Evolutionary conservation across 2,113 vertebrate genomes (phyloP), one percentile per base, ranked within the genome.

Genomic region (Pelusios castaneus): DNA sequence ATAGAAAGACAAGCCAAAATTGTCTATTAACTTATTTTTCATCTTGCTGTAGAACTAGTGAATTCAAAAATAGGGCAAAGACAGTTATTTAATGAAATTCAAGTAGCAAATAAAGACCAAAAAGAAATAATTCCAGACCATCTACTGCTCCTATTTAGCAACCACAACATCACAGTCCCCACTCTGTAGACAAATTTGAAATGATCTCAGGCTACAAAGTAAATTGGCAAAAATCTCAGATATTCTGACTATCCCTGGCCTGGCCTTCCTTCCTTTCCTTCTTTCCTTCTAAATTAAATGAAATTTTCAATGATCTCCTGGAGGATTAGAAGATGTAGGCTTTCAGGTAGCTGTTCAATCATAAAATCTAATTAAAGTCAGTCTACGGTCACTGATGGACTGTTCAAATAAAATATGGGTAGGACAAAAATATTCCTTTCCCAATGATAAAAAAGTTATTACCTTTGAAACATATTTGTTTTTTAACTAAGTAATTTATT

Each of bases 381-480:
- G 93, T 84, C 84, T 90, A 85, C 88, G 92, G 88, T 87, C 91
- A n/a, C 49, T 97, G 94, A 97, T 90, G 91, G 96, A 97, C 89
- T 97, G 92, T 92, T 91, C 88, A 93, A 82, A 92, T 91, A 58
- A 92, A 77, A 95, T 77, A 84, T 63, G 84, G 90, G 92, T 73
- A 91, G 22, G 86, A 94, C 95, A 52, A 96, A 47, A 97, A 67
- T 90, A 91, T 45, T 96, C 77, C 49, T 92, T 45, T 67, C 93
- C 85, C 97, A 97, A 89, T n/a, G 91, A 92, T 94, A 95, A 95
- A 92, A 96, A 96, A n/a, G n/a, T 84, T 90, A 92, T 34, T 88
- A 77, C 63, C 85, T 56, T 92, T 91, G 55, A 94, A 94, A 94
- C 81, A 55, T 56, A 89, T 87, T 93, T 84, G 49, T 25, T 89